These are phyloP conservation scores for Labeo catla DNA, from an alignment of 2,113 vertebrate species.

Conservation along the genomic window DNA sequence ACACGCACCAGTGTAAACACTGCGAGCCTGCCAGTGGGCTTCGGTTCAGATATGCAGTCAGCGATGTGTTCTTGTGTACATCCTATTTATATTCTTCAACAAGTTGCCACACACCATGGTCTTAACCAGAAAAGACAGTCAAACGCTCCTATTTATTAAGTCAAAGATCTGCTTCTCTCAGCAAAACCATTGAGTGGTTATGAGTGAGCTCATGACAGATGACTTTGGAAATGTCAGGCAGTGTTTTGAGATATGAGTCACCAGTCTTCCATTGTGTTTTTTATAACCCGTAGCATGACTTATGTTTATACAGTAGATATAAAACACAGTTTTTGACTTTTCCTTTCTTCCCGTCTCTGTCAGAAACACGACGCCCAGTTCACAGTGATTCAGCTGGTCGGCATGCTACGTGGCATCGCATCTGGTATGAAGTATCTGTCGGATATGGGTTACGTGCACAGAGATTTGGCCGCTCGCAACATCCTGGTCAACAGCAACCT, in stretches of 20 bases:
- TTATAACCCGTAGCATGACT: conserved; percentile 8
- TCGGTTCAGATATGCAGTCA: conserved; percentile 26
- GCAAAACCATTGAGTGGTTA: neutral
- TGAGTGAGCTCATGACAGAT: conserved; percentile 20
- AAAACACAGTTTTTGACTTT: conserved; percentile 25
- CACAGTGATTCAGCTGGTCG: conserved; percentile 91
- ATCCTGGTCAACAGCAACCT: conserved; percentile 92
- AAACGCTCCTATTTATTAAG: neutral
- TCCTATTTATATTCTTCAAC: conserved; percentile 46
- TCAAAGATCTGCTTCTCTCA: conserved; percentile 7
- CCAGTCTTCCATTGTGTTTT: conserved; percentile 21
- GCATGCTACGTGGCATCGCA: conserved; percentile 89
- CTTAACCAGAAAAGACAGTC: conserved; percentile 7
- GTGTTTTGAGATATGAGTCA: conserved; percentile 27
- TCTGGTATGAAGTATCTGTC: conserved; percentile 91
- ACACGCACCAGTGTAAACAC: conserved; percentile 59
- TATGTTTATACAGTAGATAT: conserved; percentile 25
- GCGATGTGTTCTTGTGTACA: conserved; percentile 45
- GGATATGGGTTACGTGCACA: conserved; percentile 90
- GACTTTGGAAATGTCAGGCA: conserved; percentile 29
- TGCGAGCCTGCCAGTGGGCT: conserved; percentile 47
- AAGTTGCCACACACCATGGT: neutral
- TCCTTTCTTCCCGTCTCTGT: conserved; percentile 12
- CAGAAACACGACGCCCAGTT: conserved; percentile 98
- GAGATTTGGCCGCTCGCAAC: conserved; percentile 86